Percentiles rank a stretch among this genome's conserved stretches.
Conservation (phyloP, 2,888 invertebrate genomes). For the Diarsia mendica region DNA sequence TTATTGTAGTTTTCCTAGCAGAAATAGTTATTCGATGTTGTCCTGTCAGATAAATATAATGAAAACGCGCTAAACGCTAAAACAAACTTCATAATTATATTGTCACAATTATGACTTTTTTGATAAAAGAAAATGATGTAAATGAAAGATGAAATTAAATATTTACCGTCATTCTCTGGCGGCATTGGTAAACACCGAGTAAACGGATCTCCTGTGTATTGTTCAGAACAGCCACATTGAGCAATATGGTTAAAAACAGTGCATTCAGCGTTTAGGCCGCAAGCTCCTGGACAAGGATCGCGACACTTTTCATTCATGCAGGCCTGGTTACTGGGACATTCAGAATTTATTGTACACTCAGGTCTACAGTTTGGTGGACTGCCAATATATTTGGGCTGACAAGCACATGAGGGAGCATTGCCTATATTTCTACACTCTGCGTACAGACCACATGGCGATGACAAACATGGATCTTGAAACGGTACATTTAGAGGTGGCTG, state of each 20-base stretch:
- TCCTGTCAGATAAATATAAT: background rate
- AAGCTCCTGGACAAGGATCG: conserved; percentile 93
- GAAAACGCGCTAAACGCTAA: background rate
- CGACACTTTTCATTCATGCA: conserved; percentile 92
- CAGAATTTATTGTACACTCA: conserved; percentile 92
- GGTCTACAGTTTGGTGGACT: conserved; percentile 93
- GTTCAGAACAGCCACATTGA: conserved; percentile 90
- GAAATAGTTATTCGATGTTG: background rate
- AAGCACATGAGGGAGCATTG: conserved; percentile 91
- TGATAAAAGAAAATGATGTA: background rate
- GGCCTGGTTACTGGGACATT: conserved; percentile 92
- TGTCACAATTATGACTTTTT: background rate
- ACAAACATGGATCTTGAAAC: conserved; percentile 90
- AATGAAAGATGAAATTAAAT: background rate
- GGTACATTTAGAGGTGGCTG: conserved; percentile 75
- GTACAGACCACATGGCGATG: conserved; percentile 93
- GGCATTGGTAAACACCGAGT: conserved; percentile 81
- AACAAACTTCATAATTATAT: background rate
- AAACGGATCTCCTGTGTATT: conserved; percentile 91
- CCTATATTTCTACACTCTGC: conserved; percentile 91
- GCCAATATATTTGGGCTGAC: conserved; percentile 91
- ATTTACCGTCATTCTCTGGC: conserved; percentile 79
- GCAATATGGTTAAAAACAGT: conserved; percentile 91
- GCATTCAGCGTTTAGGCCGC: conserved; percentile 91
- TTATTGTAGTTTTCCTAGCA: background rate